A percentile compares a stretch with the other conserved stretches of the same genome.
Evolutionary conservation across 2,797 vertebrate species (phyloP).

Genomic region (Pipistrellus nathusii): DNA sequence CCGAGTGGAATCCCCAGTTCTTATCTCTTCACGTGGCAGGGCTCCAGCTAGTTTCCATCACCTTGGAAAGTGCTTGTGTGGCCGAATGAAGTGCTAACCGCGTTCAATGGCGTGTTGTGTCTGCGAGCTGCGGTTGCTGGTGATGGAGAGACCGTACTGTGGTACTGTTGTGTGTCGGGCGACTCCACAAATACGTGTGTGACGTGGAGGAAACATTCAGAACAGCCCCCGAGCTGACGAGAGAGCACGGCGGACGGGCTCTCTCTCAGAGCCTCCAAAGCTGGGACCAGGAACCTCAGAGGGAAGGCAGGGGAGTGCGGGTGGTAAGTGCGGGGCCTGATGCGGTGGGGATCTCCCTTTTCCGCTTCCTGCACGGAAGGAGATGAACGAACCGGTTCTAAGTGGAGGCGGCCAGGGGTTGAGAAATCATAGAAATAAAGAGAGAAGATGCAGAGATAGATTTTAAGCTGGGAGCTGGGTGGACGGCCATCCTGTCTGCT

Average conservation of each 20-base stretch:
- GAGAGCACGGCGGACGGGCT: background rate
- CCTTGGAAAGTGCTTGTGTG: background rate
- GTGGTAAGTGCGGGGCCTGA: too few relatives aligned
- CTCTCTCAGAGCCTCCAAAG: background rate
- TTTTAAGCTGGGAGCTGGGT: too few relatives aligned
- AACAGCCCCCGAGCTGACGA: background rate
- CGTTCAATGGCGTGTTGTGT: background rate
- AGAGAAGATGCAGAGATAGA: too few relatives aligned
- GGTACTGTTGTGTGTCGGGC: background rate
- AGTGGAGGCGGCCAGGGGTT: too few relatives aligned
- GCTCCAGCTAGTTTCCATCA: background rate
- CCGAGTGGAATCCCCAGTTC: background rate
- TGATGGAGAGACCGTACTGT: background rate
- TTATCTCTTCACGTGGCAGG: background rate
- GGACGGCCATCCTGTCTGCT: too few relatives aligned
- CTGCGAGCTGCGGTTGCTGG: background rate
- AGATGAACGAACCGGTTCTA: too few relatives aligned
- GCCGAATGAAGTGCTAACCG: background rate
- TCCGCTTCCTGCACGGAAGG: too few relatives aligned
- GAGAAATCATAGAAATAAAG: too few relatives aligned
- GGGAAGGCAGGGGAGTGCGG: too few relatives aligned
- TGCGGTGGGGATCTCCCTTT: too few relatives aligned
- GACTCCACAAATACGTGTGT: background rate
- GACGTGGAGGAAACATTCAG: background rate
- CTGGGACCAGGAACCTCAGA: too few relatives aligned